Base-by-base conservation (phyloP, 2,888 invertebrate species). In the Julus scandinavius region DNA sequence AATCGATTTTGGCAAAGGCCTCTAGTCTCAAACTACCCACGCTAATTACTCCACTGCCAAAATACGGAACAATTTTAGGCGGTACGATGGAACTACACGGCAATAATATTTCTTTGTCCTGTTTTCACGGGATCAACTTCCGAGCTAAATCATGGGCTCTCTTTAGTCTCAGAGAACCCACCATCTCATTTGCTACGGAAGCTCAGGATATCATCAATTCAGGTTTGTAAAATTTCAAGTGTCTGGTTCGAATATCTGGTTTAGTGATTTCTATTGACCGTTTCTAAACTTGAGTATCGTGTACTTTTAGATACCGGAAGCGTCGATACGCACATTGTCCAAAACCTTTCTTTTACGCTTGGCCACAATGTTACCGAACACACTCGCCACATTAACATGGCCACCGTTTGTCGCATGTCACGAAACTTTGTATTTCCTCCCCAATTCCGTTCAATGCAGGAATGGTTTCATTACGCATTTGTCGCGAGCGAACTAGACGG, bases 381-480 rank as follows among this genome's bases (percentile, higher is more conserved):
- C 85, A 94, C 94, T 86, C 95, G 95, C 88, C 97, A 97, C 93
- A 95, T 96, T 92, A 97, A 97, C 88, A 97, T 97, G 97, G 98
- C 97, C 40, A 98, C 97, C 13, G 97, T 99, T 88, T 97, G 97
- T 92, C 95, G 97, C 91, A 96, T 98, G 91, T 96, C 97, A 87
- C 94, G 98, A 87, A 97, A 96, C 90, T 95, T 98, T 89, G 95
- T 98, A 89, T 98, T 98, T 93, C 98, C 98, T 90, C 98, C 98
- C 50, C 98, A 98, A 93, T 98, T 98, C 93, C 96, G 97, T 93
- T 96, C 96, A 63, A 94, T 98, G 80, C 96, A 96, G 91, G 98
- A 99, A 93, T 99, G 99, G 98, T 98, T 99, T 93, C 96, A 96
- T 91, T 99, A 99, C 93, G 97, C 98, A 0, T 98, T 99, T 93